Evolutionary conservation across 2,888 invertebrate genomes (phyloP).

Genomic region (Chydorus sphaericus): DNA sequence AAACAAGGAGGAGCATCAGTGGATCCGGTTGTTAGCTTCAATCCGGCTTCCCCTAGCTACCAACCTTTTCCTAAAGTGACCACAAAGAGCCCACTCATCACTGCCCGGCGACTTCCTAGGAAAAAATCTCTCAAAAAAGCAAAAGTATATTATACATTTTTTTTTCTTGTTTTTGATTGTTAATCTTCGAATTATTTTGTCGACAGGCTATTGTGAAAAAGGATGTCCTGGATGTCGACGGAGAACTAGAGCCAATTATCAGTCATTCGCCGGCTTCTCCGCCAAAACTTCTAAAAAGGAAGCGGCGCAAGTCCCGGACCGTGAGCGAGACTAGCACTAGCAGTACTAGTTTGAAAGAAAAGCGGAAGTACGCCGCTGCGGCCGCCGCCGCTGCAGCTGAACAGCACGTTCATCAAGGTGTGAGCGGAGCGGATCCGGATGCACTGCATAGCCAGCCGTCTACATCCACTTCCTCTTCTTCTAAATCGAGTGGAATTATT

Average conservation of each 20-base stretch:
- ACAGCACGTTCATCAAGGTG: too few species aligned
- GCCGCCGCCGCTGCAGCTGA: neutral
- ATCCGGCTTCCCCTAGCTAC: neutral
- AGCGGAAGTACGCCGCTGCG: slow-evolving; percentile 6
- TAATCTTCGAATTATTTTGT: neutral
- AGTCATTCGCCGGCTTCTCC: slow-evolving; percentile 2
- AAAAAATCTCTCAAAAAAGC: slow-evolving; percentile 1
- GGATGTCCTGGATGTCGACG: neutral
- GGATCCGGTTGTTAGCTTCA: neutral
- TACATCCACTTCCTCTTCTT: neutral
- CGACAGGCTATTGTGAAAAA: neutral
- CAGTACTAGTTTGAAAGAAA: neutral
- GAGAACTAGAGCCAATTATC: neutral
- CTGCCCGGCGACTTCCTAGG: neutral
- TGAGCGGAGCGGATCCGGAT: neutral
- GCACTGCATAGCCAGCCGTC: neutral
- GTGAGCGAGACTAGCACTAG: neutral
- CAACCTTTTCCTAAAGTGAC: slow-evolving; percentile 5
- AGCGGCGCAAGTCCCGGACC: slow-evolving; percentile 6
- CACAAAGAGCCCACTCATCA: slow-evolving; percentile 8
- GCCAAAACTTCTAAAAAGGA: slow-evolving; percentile 4
- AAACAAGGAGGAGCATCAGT: neutral
- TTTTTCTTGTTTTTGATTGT: neutral
- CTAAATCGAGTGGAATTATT: neutral
- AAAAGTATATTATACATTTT: neutral